A percentile compares a stretch with the other conserved stretches of the same genome.
These are phyloP conservation scores for Cheilosia vulpina DNA, from an alignment of 2,888 invertebrate species.

Conservation along the genomic window DNA sequence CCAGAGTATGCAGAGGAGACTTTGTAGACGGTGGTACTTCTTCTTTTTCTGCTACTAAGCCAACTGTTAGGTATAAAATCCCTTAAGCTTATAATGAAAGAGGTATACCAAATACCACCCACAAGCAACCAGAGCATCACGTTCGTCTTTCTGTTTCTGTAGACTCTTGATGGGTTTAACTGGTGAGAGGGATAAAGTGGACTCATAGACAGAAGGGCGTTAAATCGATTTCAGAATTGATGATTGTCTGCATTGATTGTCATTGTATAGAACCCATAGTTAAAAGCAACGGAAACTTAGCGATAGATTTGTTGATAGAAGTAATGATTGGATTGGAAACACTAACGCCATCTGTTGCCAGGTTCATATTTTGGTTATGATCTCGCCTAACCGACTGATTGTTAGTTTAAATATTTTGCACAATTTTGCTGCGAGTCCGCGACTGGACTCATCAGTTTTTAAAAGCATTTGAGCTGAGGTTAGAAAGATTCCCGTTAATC, in stretches of 20 bases:
- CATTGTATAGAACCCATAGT: no score
- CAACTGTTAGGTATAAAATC: slow-evolving; percentile 23
- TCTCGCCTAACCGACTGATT: no score
- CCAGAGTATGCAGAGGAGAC: background rate
- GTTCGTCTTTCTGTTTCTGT: background rate
- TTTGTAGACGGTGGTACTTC: background rate
- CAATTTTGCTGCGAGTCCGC: no score
- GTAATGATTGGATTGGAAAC: no score
- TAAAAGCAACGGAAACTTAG: no score
- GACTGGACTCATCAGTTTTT: no score
- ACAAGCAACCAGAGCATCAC: background rate
- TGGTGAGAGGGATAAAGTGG: background rate
- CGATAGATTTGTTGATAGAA: no score
- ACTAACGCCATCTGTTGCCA: no score
- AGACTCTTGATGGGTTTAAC: background rate
- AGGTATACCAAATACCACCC: background rate
- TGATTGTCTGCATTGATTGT: background rate
- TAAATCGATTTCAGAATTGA: background rate
- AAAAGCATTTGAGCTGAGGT: no score
- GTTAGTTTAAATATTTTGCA: no score
- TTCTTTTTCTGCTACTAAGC: background rate
- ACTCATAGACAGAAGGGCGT: background rate
- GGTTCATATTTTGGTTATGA: no score
- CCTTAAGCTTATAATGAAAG: slow-evolving; percentile 2
- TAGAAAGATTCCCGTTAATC: no score